These are phyloP conservation scores for Palythoa grandiflora DNA, from an alignment of 92 coral and sea anemone genomes.

Conservation along the genomic window DNA sequence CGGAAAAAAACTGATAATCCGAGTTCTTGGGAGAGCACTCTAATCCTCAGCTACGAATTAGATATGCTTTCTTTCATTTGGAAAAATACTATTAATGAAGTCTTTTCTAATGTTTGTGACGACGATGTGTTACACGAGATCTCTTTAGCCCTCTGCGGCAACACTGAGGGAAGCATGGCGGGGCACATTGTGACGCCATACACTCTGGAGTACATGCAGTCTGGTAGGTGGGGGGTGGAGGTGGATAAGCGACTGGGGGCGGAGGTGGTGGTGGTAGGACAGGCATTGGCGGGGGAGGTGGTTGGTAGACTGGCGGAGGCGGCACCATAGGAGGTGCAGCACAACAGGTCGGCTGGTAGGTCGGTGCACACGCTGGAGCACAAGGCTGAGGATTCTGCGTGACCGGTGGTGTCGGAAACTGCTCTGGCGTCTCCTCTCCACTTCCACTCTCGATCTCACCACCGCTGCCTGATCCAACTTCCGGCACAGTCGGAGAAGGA, in stretches of 20 bases:
- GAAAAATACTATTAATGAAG: neutral
- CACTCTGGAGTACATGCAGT: slow-evolving; percentile 61
- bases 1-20: neutral
- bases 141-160: slow-evolving; percentile 70
- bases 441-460: slow-evolving; percentile 32
- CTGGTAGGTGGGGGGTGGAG: slow-evolving; percentile 68
- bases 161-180: slow-evolving; percentile 85
- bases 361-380: slow-evolving; percentile 85
- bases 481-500: slow-evolving; percentile 39
- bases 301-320: neutral
- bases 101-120: slow-evolving; percentile 35
- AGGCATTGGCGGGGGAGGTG: slow-evolving; percentile 49
- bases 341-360: slow-evolving; percentile 75
- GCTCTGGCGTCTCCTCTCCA: slow-evolving; percentile 37
- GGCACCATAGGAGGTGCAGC: slow-evolving; percentile 2
- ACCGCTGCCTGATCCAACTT: slow-evolving; percentile 59
- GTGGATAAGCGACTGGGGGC: slow-evolving; percentile 71
- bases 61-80: neutral
- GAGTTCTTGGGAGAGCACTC: neutral
- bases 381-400: slow-evolving; percentile 70
- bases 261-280: slow-evolving; percentile 56
- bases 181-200: slow-evolving; percentile 64
- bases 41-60: neutral
- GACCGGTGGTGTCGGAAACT: slow-evolving; percentile 41
- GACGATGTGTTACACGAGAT: slow-evolving; percentile 23